Conservation (phyloP, 1,140 invertebrate genomes). For the Drosophila nikananu region DNA sequence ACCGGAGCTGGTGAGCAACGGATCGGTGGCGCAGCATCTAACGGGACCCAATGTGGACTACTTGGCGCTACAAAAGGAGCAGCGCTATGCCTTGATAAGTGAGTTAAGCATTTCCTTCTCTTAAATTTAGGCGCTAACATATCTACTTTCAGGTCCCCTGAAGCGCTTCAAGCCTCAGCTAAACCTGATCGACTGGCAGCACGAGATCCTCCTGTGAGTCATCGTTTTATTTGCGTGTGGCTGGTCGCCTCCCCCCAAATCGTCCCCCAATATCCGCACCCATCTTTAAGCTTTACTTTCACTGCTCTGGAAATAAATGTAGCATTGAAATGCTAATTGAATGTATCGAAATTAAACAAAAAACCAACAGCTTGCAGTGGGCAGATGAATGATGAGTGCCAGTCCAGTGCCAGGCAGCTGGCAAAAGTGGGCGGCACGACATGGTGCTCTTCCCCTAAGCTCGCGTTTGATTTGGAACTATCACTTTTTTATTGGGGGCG, state of each 20-base stretch:
- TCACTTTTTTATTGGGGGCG: conserved; percentile 60
- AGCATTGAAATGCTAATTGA: conserved; percentile 70
- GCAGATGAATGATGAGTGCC: conserved; percentile 34
- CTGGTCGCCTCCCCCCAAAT: conserved; percentile 25
- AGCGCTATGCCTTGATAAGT: conserved; percentile 82
- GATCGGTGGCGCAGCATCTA: conserved; percentile 46
- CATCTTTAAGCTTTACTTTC: conserved; percentile 59
- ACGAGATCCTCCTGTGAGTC: conserved; percentile 68
- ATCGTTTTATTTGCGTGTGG: conserved; percentile 52
- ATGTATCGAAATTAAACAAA: conserved; percentile 46
- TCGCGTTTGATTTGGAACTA: conserved; percentile 26
- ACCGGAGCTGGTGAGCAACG: conserved; percentile 84
- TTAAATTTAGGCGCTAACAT: neutral
- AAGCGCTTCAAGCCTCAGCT: conserved; percentile 82
- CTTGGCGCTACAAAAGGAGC: conserved; percentile 72
- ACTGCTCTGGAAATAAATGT: conserved; percentile 67
- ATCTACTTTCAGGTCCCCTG: conserved; percentile 67
- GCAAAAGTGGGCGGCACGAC: conserved; percentile 62
- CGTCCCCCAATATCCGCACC: conserved; percentile 14
- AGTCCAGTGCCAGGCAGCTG: conserved; percentile 43
- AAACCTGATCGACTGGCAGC: conserved; percentile 78
- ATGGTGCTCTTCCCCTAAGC: conserved; percentile 9
- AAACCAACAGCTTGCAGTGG: conserved; percentile 21
- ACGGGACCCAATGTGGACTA: conserved; percentile 79
- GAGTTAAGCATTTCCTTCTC: conserved; percentile 17